Percentiles rank a stretch among this genome's conserved stretches.
Evolutionary conservation across 2,113 vertebrate species (phyloP).

Genomic region (Callochromis pleurospilus): DNA sequence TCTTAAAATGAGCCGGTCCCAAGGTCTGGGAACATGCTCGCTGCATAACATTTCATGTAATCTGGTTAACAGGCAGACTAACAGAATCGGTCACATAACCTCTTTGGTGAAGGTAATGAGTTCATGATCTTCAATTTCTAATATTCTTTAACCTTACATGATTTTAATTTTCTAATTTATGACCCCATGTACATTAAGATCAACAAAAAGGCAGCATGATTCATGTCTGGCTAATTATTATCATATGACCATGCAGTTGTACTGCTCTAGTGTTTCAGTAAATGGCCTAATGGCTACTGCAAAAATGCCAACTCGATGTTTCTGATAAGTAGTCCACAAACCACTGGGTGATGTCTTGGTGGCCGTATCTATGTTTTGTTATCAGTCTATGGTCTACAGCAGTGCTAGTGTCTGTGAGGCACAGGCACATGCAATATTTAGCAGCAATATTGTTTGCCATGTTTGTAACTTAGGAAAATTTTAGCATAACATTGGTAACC

Average conservation of each 20-base stretch:
- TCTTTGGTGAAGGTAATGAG: not conserved
- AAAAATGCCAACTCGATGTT: not conserved
- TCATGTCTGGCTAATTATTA: not conserved
- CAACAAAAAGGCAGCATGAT: not conserved
- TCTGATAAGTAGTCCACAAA: not conserved
- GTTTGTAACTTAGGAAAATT: not conserved
- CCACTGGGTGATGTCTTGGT: not conserved
- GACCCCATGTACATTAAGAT: not conserved
- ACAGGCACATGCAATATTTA: not conserved
- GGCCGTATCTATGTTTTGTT: not conserved
- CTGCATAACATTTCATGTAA: not conserved
- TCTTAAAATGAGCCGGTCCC: not conserved
- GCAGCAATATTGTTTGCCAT: not conserved
- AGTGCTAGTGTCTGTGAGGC: not conserved
- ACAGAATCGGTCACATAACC: not conserved
- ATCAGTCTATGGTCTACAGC: not conserved
- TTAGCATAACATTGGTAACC: not conserved
- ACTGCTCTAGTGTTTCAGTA: not conserved
- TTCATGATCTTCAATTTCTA: not conserved
- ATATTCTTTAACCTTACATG: not conserved
- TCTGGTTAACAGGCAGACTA: not conserved
- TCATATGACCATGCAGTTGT: not conserved
- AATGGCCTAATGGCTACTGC: not conserved
- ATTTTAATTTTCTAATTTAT: not conserved
- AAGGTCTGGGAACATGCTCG: rapidly evolving